Conservation (phyloP, 1,140 invertebrate species). For the Heliconius nattereri region DNA sequence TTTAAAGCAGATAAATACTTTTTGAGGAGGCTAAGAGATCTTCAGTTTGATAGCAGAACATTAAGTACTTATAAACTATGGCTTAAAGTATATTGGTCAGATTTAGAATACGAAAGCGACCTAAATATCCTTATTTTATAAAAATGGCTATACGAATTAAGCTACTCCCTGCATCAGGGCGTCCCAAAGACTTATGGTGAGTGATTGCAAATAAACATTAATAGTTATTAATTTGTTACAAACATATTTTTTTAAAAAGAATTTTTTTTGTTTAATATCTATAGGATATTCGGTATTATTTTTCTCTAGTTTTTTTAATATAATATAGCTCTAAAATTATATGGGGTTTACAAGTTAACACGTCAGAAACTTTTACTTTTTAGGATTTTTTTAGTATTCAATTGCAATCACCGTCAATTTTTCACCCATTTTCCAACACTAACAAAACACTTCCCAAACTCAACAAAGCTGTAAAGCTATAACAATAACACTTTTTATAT, state of each 20-base stretch:
- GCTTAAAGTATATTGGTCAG: slow-evolving; percentile 19
- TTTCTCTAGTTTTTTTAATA: no score
- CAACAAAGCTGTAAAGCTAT: slow-evolving; percentile 36
- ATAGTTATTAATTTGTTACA: not conserved
- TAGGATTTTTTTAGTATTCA: not conserved
- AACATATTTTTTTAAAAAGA: not conserved
- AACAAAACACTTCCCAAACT: slow-evolving; percentile 21
- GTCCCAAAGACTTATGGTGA: not conserved
- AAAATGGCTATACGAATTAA: slow-evolving; percentile 23
- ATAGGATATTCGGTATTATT: no score
- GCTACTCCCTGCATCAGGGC: slow-evolving; percentile 14
- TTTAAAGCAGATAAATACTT: slow-evolving; percentile 15
- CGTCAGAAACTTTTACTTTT: no score
- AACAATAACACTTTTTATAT: slow-evolving; percentile 30
- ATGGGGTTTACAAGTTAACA: not conserved
- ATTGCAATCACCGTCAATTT: not conserved
- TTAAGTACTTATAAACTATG: slow-evolving; percentile 29
- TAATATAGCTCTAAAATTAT: no score
- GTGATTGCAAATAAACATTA: not conserved
- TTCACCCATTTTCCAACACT: slow-evolving; percentile 5
- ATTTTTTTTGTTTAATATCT: no score
- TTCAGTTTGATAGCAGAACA: slow-evolving; percentile 12
- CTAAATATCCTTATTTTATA: slow-evolving; percentile 8
- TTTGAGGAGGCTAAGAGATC: slow-evolving; percentile 17
- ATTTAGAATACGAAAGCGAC: slow-evolving; percentile 24